Percentiles rank a stretch among this genome's conserved stretches.
These are phyloP conservation scores for Scaptomyza hsui DNA, from an alignment of 1,140 invertebrate species.

Conservation along the genomic window DNA sequence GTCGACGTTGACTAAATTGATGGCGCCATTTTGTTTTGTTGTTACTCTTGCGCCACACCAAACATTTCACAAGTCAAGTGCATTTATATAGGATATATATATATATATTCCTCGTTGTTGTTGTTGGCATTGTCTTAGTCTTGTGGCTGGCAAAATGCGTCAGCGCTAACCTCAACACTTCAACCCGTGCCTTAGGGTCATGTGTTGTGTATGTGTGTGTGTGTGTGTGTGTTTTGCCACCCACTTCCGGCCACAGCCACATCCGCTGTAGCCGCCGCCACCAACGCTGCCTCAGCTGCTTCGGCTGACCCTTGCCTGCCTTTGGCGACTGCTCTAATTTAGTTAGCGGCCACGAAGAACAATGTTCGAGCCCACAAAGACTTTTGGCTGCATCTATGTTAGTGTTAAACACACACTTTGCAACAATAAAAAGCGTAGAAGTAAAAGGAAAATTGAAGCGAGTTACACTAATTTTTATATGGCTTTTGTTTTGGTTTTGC, in stretches of 20 bases:
- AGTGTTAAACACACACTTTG: constrained; percentile 36
- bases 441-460: constrained; percentile 39
- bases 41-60: constrained; percentile 23
- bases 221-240: constrained; percentile 22
- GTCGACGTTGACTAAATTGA: constrained; percentile 65
- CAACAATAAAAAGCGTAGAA: constrained; percentile 8
- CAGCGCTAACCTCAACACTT: constrained; percentile 74
- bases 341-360: constrained; percentile 46
- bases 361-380: constrained; percentile 35
- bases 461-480: constrained; percentile 59
- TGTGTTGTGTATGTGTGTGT: constrained; percentile 11
- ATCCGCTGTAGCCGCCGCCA: constrained; percentile 34
- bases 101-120: constrained; percentile 45
- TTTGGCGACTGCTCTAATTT: constrained; percentile 57
- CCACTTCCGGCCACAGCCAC: constrained; percentile 63
- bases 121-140: constrained; percentile 2
- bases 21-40: constrained; percentile 66
- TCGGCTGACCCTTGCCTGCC: constrained; percentile 52
- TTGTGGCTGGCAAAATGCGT: constrained; percentile 50
- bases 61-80: constrained; percentile 69
- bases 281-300: constrained; percentile 20
- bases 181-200: constrained; percentile 31
- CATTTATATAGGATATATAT: constrained; percentile 75
- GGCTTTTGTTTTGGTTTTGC: constrained; percentile 45
- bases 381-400: constrained; percentile 8